Percentiles rank a stretch among this genome's conserved stretches.
phyloP scores from a whole-genome alignment of 2,888 invertebrate species.

The Pachydiplax longipennis region DNA sequence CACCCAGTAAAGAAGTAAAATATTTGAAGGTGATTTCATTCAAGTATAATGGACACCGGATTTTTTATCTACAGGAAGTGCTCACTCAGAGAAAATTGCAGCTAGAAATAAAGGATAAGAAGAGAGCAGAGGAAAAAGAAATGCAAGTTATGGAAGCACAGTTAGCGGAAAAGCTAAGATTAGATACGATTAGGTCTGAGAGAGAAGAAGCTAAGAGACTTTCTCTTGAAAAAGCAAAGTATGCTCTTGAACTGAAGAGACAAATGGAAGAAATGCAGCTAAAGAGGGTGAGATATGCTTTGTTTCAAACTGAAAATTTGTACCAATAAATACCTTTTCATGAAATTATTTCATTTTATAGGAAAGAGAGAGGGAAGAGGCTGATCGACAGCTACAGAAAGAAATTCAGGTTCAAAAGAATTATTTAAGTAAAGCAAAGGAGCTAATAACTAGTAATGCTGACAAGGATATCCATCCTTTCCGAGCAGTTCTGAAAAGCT shows the following conservation, averaged over 20 bases:
- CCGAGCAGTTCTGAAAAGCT: background rate
- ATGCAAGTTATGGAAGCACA: background rate
- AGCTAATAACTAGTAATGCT: background rate
- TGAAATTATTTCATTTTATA: background rate
- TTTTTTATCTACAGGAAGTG: background rate
- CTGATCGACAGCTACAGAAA: background rate
- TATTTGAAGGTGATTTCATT: background rate
- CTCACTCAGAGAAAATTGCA: conserved; percentile 1
- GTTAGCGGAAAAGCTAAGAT: conserved; percentile 2
- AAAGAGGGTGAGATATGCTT: background rate
- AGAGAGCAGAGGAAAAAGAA: background rate
- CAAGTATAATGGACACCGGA: background rate
- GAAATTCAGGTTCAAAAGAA: background rate
- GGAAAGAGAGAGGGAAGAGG: conserved; percentile 23
- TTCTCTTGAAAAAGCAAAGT: background rate
- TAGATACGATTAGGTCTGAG: background rate
- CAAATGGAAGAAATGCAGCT: conserved; percentile 20
- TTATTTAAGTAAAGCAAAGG: conserved; percentile 5
- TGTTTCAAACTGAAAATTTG: background rate
- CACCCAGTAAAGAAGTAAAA: no score
- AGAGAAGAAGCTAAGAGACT: background rate
- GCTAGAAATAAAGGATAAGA: background rate
- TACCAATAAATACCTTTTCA: background rate
- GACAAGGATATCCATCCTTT: background rate
- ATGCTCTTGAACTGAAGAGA: conserved; percentile 9